Base-by-base conservation (phyloP, 2,113 vertebrate genomes). In the Acanthochromis polyacanthus region DNA sequence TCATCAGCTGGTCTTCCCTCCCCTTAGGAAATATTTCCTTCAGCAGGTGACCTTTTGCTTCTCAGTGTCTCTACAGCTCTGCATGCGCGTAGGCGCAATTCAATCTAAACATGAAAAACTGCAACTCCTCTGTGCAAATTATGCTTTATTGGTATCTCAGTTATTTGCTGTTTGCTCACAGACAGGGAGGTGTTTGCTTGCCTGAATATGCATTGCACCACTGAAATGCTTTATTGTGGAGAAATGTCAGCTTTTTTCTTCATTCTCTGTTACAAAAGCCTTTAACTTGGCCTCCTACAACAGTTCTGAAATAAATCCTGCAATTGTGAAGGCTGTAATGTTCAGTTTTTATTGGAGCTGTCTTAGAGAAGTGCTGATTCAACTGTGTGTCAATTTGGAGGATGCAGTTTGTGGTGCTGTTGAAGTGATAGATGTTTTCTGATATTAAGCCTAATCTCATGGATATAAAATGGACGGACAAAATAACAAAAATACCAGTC, bases 21-120 rank as follows among this genome's bases (percentile, higher is more conserved):
- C 20, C 48, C 59, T 64, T n/a, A 78, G 48, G 16, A 53, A 46
- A 45, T 20, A 52, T 52, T 69, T 69, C 51, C 43, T 58, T 0
- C 0, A 73, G 63, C 32, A 36, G 57, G 11, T 43, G 74, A 57
- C 45, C 57, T 66, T 73, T 38, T 8, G 52, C 20, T 48, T 17
- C 52, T 17, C 17, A 30, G 15, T 51, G 45, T n/a, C 36, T 36
- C 6, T 11, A 17, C 61, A 46, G 46, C 48, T 61, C n/a, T 36
- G 28, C n/a, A 28, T 2, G 28, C 8, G 7, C 12, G n/a, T 4
- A 55, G 32, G 28, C 36, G 15, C 23, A 23, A 8, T 15, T 19
- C n/a, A 19, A 40, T 12, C 23, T 56, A 30, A 17, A 40, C 12
- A 30, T 23, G 10, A 60, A 52, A 53, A 36, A 61, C 22, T 45